Conservation (phyloP, 2,888 invertebrate genomes). For the Leptopilina drosophilae region DNA sequence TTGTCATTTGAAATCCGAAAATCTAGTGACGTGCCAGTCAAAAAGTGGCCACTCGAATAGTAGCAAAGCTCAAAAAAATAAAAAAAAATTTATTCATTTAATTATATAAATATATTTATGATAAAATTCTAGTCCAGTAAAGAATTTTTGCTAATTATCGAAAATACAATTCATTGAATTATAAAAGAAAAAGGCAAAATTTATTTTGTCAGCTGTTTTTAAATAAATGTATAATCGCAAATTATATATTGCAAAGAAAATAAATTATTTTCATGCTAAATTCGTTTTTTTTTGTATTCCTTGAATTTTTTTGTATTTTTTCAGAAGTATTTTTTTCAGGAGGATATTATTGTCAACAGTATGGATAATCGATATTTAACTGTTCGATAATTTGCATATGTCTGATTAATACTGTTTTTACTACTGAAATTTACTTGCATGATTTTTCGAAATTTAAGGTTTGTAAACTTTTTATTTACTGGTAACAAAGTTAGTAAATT, state of each 20-base stretch:
- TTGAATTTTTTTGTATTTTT: too few relatives aligned
- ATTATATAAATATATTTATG: not conserved
- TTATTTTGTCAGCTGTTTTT: conserved; percentile 10
- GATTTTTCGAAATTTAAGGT: too few relatives aligned
- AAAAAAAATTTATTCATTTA: not conserved
- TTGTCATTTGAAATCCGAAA: not conserved
- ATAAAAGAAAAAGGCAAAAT: not conserved
- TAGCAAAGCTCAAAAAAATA: not conserved
- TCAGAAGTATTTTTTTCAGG: not conserved
- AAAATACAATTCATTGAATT: not conserved
- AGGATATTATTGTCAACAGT: conserved; percentile 4
- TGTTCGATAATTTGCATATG: too few relatives aligned
- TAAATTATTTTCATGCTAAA: conserved; percentile 30
- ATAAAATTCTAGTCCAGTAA: not conserved
- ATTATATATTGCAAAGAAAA: not conserved
- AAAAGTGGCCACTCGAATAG: conserved; percentile 1
- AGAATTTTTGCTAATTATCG: not conserved
- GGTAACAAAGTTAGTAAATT: too few relatives aligned
- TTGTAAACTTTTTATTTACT: too few relatives aligned
- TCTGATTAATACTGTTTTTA: too few relatives aligned
- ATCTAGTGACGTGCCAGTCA: conserved; percentile 2
- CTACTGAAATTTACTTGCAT: too few relatives aligned
- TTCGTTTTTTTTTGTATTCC: not conserved
- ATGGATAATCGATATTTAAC: too few relatives aligned
- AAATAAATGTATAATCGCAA: not conserved